Percentiles rank a stretch among this genome's conserved stretches.
These are phyloP conservation scores for Oreocharis arfaki DNA, from an alignment of 2,113 vertebrate genomes.

Conservation along the genomic window DNA sequence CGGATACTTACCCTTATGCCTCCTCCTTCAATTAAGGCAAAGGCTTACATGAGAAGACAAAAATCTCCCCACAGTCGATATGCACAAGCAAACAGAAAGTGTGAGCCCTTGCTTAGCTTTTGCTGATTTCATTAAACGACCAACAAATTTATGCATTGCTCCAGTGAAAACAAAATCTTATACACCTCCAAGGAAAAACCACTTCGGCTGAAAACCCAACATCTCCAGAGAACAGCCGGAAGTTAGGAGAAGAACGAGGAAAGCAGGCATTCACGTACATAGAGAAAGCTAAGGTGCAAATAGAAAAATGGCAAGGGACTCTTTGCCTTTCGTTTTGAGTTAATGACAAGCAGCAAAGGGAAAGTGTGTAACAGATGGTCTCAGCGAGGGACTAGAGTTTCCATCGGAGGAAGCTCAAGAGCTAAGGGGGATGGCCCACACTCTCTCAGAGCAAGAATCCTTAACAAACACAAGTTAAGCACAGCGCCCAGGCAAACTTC, in stretches of 20 bases:
- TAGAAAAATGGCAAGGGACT: neutral
- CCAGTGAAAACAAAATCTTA: neutral
- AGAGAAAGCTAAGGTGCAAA: neutral
- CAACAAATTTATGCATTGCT: neutral
- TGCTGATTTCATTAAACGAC: neutral
- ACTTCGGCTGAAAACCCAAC: neutral
- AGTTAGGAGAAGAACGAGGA: neutral
- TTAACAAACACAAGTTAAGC: neutral
- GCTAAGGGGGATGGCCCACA: no score
- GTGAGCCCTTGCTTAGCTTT: neutral
- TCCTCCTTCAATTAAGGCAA: neutral
- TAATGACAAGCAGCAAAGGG: neutral
- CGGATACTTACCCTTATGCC: accelerated
- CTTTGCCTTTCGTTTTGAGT: neutral
- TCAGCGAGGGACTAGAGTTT: neutral
- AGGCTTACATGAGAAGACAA: neutral
- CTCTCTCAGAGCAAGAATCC: neutral
- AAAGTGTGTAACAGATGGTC: neutral
- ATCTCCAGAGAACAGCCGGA: neutral
- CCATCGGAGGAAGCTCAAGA: neutral
- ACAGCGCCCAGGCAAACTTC: conserved; percentile 22
- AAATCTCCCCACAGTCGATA: neutral
- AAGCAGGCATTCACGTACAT: neutral
- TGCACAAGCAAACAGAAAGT: neutral
- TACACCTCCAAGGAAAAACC: neutral